Conservation (phyloP, 2,888 invertebrate genomes). For the Chromoteleia sp. region DNA sequence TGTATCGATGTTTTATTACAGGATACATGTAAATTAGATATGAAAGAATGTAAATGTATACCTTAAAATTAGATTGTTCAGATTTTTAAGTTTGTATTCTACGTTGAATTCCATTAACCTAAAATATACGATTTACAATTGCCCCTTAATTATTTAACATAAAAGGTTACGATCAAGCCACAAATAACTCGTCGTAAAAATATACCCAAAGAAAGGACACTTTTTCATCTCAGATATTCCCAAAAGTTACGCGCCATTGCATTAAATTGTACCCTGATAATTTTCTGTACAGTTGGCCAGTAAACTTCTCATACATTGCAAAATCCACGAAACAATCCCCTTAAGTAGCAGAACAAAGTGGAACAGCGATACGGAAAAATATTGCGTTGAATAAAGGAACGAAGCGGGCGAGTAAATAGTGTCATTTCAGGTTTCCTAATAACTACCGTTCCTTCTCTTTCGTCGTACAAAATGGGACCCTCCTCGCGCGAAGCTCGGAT, state of each 20-base stretch:
- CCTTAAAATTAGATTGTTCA: too few species aligned
- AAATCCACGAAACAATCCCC: constrained; percentile 47
- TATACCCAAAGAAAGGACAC: too few species aligned
- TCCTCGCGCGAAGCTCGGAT: constrained; percentile 70
- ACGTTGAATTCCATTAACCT: too few species aligned
- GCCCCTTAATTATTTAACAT: too few species aligned
- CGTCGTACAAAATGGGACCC: constrained; percentile 54
- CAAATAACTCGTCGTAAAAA: constrained; percentile 8
- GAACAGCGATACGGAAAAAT: constrained; percentile 32
- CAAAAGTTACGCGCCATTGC: too few species aligned
- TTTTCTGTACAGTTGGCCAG: constrained; percentile 13
- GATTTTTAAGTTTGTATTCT: too few species aligned
- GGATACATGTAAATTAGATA: too few species aligned
- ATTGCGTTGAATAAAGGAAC: constrained; percentile 54
- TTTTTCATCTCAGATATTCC: too few species aligned
- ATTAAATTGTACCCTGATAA: constrained; percentile 8
- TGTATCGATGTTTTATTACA: too few species aligned
- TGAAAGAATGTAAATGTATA: too few species aligned
- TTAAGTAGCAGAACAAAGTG: constrained; percentile 46
- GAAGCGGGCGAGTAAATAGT: constrained; percentile 63
- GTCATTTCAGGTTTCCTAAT: constrained; percentile 66
- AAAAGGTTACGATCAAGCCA: too few species aligned
- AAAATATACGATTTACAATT: too few species aligned
- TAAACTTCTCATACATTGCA: constrained; percentile 28
- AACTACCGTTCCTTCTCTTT: constrained; percentile 50